These are phyloP conservation scores for Noctua janthina DNA, from an alignment of 2,888 invertebrate species.

Conservation along the genomic window DNA sequence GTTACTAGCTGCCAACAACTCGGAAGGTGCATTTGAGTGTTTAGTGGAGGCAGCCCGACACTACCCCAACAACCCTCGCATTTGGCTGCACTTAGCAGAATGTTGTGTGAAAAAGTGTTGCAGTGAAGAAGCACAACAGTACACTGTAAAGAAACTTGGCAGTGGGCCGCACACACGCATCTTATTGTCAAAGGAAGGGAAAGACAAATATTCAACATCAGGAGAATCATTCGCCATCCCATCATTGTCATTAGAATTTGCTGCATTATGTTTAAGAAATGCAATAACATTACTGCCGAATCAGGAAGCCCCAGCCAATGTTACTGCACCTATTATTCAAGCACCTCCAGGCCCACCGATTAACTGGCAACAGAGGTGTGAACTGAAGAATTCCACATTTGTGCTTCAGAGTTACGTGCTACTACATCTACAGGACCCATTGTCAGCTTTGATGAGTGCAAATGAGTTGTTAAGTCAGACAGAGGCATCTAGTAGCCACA, in stretches of 20 bases:
- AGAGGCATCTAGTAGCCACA: slow-evolving; percentile 88
- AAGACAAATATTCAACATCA: slow-evolving; percentile 84
- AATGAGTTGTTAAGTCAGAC: slow-evolving; percentile 93
- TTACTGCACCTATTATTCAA: slow-evolving; percentile 80
- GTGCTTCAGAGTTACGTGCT: slow-evolving; percentile 96
- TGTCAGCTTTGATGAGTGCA: slow-evolving; percentile 94
- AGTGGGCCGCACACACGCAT: slow-evolving; percentile 86
- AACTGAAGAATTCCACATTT: slow-evolving; percentile 92
- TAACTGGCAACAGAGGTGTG: slow-evolving; percentile 90
- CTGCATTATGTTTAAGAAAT: slow-evolving; percentile 96
- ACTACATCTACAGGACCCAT: slow-evolving; percentile 95
- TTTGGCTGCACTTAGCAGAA: slow-evolving; percentile 98
- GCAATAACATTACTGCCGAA: slow-evolving; percentile 93
- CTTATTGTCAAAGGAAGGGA: slow-evolving; percentile 81
- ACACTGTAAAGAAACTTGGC: slow-evolving; percentile 85
- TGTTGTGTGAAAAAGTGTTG: slow-evolving; percentile 95
- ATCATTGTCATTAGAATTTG: slow-evolving; percentile 97
- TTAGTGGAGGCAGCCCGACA: slow-evolving; percentile 96
- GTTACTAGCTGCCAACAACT: slow-evolving; percentile 94
- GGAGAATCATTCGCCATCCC: slow-evolving; percentile 96
- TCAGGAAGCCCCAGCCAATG: slow-evolving; percentile 84
- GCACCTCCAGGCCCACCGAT: slow-evolving; percentile 92
- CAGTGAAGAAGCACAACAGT: slow-evolving; percentile 88
- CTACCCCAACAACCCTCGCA: slow-evolving; percentile 96
- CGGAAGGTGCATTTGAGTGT: slow-evolving; percentile 97